Evolutionary conservation across 2,797 vertebrate species (phyloP).

Genomic region (Antennarius maculatus): DNA sequence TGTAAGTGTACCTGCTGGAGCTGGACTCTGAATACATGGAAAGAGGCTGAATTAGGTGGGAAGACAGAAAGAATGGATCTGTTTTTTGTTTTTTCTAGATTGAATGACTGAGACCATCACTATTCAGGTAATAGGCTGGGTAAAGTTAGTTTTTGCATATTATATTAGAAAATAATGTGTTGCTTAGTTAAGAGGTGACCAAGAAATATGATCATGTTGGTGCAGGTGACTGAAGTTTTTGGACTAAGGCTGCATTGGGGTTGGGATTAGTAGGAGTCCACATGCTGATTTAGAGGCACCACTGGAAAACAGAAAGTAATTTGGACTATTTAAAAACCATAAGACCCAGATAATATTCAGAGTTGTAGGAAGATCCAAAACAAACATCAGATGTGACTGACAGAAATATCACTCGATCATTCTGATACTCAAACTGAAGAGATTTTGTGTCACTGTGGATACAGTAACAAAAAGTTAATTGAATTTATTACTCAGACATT

Average conservation of each 20-base stretch:
- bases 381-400: too few species aligned
- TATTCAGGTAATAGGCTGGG: too few species aligned
- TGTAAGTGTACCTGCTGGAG: slow-evolving; percentile 79
- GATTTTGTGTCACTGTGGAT: background rate
- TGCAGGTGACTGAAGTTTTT: background rate
- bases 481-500: background rate
- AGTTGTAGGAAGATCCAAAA: background rate
- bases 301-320: background rate
- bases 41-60: background rate
- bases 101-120: too few species aligned
- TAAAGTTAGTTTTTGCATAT: too few species aligned
- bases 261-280: background rate
- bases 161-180: background rate
- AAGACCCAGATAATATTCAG: too few species aligned
- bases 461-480: background rate
- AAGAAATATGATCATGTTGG: background rate
- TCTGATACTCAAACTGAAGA: background rate
- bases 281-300: background rate
- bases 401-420: background rate
- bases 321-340: too few species aligned
- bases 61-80: background rate
- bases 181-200: background rate
- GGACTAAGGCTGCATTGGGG: background rate
- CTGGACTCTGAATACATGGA: slow-evolving; percentile 4
- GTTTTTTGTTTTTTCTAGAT: too few species aligned